A percentile compares a stretch with the other conserved stretches of the same genome.
Conservation (phyloP, 2,797 vertebrate genomes). For the Ptychobarbus kaznakovi region DNA sequence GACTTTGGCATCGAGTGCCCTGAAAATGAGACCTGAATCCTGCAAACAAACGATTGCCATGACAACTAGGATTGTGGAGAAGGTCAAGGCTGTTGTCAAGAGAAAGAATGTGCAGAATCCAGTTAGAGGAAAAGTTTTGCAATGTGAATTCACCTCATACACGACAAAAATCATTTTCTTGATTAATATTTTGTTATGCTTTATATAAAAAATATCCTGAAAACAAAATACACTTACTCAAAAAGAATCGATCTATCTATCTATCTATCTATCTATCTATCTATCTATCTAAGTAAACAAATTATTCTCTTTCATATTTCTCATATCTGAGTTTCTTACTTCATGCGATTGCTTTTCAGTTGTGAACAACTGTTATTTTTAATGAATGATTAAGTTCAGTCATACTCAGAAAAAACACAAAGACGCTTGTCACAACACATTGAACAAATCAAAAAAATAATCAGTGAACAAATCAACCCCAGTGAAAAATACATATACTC, state of each 20-base stretch:
- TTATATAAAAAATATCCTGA: background rate
- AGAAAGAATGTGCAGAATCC: constrained; percentile 9
- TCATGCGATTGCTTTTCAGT: background rate
- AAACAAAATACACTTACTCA: background rate
- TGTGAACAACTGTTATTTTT: background rate
- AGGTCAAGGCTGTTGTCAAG: constrained; percentile 24
- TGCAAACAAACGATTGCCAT: constrained; percentile 71
- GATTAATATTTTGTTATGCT: background rate
- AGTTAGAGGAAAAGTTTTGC: constrained; percentile 42
- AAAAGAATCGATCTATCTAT: too few relatives aligned
- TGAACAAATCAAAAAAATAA: background rate
- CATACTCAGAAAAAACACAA: background rate
- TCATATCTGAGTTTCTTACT: too few relatives aligned
- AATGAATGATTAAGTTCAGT: background rate
- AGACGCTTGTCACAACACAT: background rate
- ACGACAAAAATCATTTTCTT: background rate
- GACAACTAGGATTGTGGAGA: constrained; percentile 57
- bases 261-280: too few relatives aligned
- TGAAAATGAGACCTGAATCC: constrained; percentile 63
- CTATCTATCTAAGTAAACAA: too few relatives aligned
- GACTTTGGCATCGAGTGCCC: constrained; percentile 67
- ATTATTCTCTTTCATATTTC: background rate
- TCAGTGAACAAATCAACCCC: background rate
- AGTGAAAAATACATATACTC: too few relatives aligned
- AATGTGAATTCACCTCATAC: background rate